These are phyloP conservation scores for Aphrophora alni DNA, from an alignment of 2,888 invertebrate genomes.

Conservation along the genomic window DNA sequence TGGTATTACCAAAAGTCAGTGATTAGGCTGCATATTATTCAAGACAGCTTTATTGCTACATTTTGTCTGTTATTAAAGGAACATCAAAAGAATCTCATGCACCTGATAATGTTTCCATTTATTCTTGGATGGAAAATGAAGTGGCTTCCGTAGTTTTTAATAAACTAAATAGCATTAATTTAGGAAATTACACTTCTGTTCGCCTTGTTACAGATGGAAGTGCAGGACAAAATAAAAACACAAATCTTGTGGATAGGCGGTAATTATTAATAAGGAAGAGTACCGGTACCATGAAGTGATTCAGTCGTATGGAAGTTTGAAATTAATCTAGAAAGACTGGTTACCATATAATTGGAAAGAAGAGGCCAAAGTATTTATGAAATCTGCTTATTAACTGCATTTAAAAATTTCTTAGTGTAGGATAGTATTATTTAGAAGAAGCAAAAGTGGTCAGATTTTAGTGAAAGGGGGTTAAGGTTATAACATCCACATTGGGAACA, in stretches of 20 bases:
- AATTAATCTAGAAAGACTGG: constrained; percentile 15
- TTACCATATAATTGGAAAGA: constrained; percentile 21
- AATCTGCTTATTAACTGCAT: constrained; percentile 17
- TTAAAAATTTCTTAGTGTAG: constrained; percentile 24
- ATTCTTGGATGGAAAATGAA: constrained; percentile 35
- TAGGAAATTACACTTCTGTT: too few relatives aligned
- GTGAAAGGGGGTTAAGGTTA: constrained; percentile 19
- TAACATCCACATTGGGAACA: constrained; percentile 11
- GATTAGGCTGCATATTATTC: constrained; percentile 32
- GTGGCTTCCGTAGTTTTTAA: too few relatives aligned
- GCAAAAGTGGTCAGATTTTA: constrained; percentile 10
- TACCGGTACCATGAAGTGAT: constrained; percentile 9
- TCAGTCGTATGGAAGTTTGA: constrained; percentile 6
- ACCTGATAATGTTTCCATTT: constrained; percentile 27
- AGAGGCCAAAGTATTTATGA: constrained; percentile 8
- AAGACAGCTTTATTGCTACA: constrained; percentile 33
- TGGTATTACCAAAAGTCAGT: too few relatives aligned
- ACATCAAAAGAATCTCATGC: neutral
- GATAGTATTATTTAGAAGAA: constrained; percentile 3
- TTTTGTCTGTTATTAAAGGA: constrained; percentile 28
- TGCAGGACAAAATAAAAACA: too few relatives aligned
- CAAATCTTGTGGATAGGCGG: too few relatives aligned
- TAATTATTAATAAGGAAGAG: neutral
- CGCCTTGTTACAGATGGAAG: too few relatives aligned
- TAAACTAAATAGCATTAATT: too few relatives aligned